These are phyloP conservation scores for Tragelaphus scriptus DNA, from an alignment of 2,113 vertebrate species.

Conservation along the genomic window DNA sequence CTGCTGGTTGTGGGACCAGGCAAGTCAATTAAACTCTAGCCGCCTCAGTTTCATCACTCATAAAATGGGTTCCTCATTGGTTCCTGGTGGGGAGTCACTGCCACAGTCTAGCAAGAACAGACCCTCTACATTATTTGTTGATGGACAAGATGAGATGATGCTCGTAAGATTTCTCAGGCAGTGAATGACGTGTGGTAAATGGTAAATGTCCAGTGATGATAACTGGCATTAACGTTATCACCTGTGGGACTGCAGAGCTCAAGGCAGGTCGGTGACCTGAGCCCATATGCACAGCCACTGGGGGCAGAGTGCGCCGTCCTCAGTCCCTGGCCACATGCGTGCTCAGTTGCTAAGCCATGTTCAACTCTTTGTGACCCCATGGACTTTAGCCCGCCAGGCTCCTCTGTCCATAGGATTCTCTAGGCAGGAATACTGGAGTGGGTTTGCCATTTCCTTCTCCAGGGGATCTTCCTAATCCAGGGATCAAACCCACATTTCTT, in stretches of 20 bases:
- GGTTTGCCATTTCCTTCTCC: not conserved
- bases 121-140: not conserved
- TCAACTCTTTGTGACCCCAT: not conserved
- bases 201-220: not conserved
- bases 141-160: not conserved
- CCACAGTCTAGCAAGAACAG: not conserved
- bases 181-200: not conserved
- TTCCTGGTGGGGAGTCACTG: not conserved
- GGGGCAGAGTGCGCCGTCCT: no score
- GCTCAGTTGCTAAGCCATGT: not conserved
- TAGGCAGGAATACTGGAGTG: not conserved
- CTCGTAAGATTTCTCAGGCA: not conserved
- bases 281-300: fast-evolving
- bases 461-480: not conserved
- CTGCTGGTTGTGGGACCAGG: constrained; percentile 44
- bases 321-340: not conserved
- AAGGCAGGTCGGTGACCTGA: not conserved
- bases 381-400: not conserved
- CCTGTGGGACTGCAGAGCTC: not conserved
- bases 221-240: not conserved
- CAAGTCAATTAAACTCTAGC: not conserved
- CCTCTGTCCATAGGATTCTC: not conserved
- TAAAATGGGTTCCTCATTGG: not conserved
- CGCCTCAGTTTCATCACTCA: not conserved
- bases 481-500: not conserved